phyloP scores from a whole-genome alignment of 2,797 vertebrate species.

The Fratercula arctica region DNA sequence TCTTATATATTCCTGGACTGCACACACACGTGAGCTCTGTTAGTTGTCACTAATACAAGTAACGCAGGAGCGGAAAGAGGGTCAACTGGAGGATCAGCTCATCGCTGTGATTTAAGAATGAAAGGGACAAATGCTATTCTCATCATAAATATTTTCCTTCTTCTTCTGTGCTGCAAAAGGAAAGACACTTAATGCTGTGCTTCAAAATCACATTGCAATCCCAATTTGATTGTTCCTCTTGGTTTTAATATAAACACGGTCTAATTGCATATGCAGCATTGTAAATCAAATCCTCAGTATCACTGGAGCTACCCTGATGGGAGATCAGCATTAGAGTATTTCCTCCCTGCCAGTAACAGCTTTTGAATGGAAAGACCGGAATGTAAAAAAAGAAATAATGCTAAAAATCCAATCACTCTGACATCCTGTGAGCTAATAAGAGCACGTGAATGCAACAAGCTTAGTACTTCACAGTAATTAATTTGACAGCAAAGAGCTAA shows the following conservation, averaged over 20 bases:
- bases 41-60: not conserved
- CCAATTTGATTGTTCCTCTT: not conserved
- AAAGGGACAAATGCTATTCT: not conserved
- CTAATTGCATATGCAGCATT: not conserved
- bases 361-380: constrained; percentile 62
- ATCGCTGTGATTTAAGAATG: not conserved
- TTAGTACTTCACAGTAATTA: constrained; percentile 72
- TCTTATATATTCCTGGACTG: not conserved
- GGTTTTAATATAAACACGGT: not conserved
- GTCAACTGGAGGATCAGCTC: not conserved
- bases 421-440: constrained; percentile 70
- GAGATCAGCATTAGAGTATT: constrained; percentile 40
- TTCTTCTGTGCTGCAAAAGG: not conserved
- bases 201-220: not conserved
- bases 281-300: not conserved
- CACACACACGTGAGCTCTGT: not conserved
- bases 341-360: constrained; percentile 53
- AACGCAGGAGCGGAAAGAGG: not conserved
- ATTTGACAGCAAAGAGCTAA: constrained; percentile 72
- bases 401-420: constrained; percentile 73
- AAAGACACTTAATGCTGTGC: not conserved
- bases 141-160: not conserved
- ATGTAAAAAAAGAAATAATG: constrained; percentile 73
- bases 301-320: not conserved
- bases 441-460: constrained; percentile 68